Percentiles rank a stretch among this genome's conserved stretches.
These are phyloP conservation scores for Furcifer pardalis DNA, from an alignment of 2,797 vertebrate genomes.

Conservation along the genomic window DNA sequence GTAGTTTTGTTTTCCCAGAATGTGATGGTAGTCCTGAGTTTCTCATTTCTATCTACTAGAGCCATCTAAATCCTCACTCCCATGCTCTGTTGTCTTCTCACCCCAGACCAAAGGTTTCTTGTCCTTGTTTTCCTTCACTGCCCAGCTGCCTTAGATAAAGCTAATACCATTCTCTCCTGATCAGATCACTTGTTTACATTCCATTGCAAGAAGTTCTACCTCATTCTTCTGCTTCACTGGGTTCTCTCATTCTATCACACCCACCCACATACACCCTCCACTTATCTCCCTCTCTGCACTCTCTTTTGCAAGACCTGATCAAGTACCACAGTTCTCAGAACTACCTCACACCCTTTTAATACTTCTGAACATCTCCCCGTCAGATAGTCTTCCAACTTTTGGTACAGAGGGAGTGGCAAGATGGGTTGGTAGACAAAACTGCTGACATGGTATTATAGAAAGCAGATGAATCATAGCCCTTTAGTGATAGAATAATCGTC, in stretches of 20 bases:
- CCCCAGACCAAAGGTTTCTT: background rate
- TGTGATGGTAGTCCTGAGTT: background rate
- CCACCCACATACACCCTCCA: too few species aligned
- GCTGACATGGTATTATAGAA: background rate
- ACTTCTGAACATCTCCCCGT: background rate
- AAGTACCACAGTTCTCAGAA: background rate
- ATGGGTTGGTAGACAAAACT: background rate
- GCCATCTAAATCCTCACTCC: background rate
- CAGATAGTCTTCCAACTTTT: background rate
- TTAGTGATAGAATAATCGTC: background rate
- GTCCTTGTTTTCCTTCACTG: background rate
- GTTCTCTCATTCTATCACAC: background rate
- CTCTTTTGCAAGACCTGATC: background rate
- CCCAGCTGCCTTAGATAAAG: background rate
- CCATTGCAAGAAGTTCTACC: too few species aligned
- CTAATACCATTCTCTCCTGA: background rate
- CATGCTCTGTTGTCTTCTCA: background rate
- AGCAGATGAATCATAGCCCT: too few species aligned
- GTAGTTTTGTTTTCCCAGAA: background rate
- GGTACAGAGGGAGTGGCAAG: background rate
- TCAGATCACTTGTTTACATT: background rate
- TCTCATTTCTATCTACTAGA: background rate
- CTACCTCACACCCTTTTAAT: background rate
- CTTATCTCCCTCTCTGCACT: too few species aligned
- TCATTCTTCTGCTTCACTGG: too few species aligned